Percentiles rank a stretch among this genome's conserved stretches.
These are phyloP conservation scores for Schizopygopsis pylzovi DNA, from an alignment of 2,797 vertebrate species.

Conservation along the genomic window DNA sequence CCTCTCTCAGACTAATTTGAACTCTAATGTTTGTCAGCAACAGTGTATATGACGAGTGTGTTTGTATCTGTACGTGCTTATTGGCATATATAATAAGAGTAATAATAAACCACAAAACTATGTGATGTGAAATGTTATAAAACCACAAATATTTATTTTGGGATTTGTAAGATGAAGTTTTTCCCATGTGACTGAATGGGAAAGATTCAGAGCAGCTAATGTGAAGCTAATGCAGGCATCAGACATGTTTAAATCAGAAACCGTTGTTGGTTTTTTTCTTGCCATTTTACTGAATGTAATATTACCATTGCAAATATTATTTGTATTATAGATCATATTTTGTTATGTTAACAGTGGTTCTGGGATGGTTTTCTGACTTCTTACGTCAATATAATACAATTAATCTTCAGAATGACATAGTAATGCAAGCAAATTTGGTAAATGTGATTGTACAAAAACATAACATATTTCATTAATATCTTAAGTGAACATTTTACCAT, in stretches of 20 bases:
- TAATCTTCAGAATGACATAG: neutral
- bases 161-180: conserved; percentile 1
- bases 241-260: conserved; percentile 22
- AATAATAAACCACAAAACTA: conserved; percentile 5
- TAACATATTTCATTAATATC: neutral
- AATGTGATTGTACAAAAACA: neutral
- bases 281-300: neutral
- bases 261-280: neutral
- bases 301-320: neutral
- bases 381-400: neutral
- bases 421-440: neutral
- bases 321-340: neutral
- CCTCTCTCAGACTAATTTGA: conserved; percentile 52
- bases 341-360: no score
- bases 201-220: conserved; percentile 5
- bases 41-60: neutral
- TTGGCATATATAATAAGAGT: neutral
- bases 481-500: neutral
- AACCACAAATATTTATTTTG: conserved; percentile 2
- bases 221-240: conserved; percentile 5
- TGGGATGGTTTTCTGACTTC: neutral
- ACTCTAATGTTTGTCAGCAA: conserved; percentile 37
- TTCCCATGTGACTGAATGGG: neutral
- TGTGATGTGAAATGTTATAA: conserved; percentile 5
- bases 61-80: neutral